phyloP scores from a whole-genome alignment of 2,888 invertebrate species.

The Harpalus rufipes region DNA sequence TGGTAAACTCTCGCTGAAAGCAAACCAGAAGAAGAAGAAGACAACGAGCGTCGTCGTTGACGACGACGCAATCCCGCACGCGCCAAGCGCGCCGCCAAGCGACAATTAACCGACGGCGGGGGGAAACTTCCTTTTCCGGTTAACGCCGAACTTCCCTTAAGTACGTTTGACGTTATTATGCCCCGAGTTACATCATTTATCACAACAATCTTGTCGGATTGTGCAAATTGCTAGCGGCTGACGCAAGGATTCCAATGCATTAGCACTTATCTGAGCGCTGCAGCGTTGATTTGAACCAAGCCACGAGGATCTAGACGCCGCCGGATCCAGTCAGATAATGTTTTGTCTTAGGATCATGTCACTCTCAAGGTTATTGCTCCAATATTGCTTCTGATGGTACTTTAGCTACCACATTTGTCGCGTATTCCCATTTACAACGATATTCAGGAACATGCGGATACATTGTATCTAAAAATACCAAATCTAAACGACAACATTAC shows the following conservation, averaged over 20 bases:
- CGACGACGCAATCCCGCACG: constrained; percentile 45
- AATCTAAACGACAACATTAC: no score
- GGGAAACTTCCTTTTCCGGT: constrained; percentile 57
- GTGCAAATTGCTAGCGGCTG: constrained; percentile 57
- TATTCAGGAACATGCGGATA: no score
- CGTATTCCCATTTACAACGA: no score
- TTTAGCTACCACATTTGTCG: no score
- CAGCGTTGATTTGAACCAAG: constrained; percentile 45
- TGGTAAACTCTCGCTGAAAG: constrained; percentile 54
- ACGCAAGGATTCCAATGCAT: constrained; percentile 58
- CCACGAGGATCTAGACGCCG: constrained; percentile 32
- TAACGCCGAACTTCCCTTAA: constrained; percentile 62
- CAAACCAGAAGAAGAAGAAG: constrained; percentile 46
- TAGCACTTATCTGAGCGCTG: constrained; percentile 51
- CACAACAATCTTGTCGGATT: constrained; percentile 63
- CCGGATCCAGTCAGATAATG: constrained; percentile 5
- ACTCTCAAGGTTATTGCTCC: constrained; percentile 16
- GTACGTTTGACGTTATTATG: constrained; percentile 65
- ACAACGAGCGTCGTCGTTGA: constrained; percentile 9
- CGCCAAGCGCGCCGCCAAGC: neutral
- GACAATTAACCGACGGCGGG: constrained; percentile 57
- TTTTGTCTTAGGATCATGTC: constrained; percentile 47
- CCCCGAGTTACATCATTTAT: constrained; percentile 60
- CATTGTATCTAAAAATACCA: no score
- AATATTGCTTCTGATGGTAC: no score